phyloP scores from a whole-genome alignment of 1,140 invertebrate species.

The Lepidotrigona ventralis region DNA sequence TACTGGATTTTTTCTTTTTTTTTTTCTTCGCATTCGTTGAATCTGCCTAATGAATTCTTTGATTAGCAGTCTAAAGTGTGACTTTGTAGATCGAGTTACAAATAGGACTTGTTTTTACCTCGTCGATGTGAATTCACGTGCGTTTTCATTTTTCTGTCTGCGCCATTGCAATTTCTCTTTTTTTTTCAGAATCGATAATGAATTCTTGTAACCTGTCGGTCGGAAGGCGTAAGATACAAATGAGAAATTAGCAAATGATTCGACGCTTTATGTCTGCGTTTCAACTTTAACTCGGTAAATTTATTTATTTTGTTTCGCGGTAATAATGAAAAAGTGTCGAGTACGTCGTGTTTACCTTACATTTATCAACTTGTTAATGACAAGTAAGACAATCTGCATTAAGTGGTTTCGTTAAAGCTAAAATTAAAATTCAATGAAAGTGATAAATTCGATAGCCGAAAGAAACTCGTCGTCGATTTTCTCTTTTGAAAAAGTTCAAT shows the following conservation, averaged over 20 bases:
- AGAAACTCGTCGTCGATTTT: background rate
- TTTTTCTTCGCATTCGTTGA: background rate
- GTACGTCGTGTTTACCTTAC: no score
- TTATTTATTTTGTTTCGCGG: background rate
- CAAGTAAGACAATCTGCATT: background rate
- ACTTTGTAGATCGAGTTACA: background rate
- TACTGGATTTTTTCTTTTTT: no score
- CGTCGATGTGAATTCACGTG: background rate
- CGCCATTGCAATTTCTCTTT: background rate
- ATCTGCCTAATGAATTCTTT: conserved; percentile 6
- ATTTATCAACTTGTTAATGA: background rate
- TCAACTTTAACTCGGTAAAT: background rate
- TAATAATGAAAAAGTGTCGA: background rate
- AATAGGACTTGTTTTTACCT: background rate
- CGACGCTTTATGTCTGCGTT: background rate
- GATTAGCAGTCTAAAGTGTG: background rate
- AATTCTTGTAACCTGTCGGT: background rate
- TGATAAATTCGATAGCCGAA: background rate
- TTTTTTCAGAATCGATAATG: background rate
- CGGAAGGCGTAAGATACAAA: background rate
- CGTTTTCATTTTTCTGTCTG: background rate
- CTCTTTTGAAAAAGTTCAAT: no score
- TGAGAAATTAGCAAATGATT: background rate
- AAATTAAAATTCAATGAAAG: background rate
- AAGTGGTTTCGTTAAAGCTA: background rate